A percentile compares a stretch with the other conserved stretches of the same genome.
phyloP scores from a whole-genome alignment of 2,113 vertebrate genomes.

The Mesitornis unicolor region DNA sequence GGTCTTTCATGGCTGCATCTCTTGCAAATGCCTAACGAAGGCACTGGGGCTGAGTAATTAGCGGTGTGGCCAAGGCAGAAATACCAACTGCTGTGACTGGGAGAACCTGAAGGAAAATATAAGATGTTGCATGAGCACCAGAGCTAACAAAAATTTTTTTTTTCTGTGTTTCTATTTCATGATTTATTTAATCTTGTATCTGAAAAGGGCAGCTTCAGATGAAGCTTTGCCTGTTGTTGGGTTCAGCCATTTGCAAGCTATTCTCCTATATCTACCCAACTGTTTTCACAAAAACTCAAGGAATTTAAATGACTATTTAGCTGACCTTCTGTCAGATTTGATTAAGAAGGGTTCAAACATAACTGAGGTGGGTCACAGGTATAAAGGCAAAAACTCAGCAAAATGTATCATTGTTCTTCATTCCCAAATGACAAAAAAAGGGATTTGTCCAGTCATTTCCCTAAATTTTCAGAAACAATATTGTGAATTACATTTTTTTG shows the following conservation, averaged over 20 bases:
- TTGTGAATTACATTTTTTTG: neutral
- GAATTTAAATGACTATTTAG: constrained; percentile 7
- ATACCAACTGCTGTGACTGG: neutral
- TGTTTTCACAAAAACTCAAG: neutral
- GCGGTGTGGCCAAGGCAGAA: neutral
- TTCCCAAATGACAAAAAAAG: neutral
- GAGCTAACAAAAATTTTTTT: neutral
- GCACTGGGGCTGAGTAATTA: neutral
- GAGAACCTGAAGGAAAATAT: neutral
- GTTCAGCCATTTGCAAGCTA: neutral
- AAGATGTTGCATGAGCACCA: neutral
- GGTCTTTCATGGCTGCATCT: neutral
- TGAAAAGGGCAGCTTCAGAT: neutral
- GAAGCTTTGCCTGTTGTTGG: neutral
- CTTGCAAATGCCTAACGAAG: fast-evolving
- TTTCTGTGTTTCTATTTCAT: neutral
- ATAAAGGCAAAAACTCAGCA: neutral
- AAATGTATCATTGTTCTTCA: neutral
- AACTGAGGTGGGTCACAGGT: neutral
- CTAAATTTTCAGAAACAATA: neutral
- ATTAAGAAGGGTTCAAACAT: neutral
- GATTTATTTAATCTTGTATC: neutral
- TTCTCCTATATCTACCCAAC: neutral
- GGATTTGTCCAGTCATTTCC: neutral
- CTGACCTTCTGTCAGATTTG: constrained; percentile 3